Base-by-base conservation (phyloP, 1,140 invertebrate species). In the Drosophila willistoni region DNA sequence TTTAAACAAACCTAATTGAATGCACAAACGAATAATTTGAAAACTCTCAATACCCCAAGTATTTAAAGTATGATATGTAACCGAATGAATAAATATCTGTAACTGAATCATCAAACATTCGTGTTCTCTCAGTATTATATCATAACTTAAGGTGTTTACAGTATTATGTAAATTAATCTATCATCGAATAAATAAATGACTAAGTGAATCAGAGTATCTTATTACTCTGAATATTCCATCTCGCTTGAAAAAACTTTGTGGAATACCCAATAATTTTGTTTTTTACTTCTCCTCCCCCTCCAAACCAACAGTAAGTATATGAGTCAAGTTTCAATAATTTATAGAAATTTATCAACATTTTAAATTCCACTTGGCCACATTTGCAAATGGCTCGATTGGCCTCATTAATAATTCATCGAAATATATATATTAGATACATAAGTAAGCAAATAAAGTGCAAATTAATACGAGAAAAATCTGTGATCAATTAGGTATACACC, bases 301-400 rank as follows among this genome's bases (percentile, higher is more conserved):
- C 19, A 29, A 22, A 22, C 17, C n/a, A 9, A n/a, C n/a, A n/a
- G 41, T 44, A 14, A n/a, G 41, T 44, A 17, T 61, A 19, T 39
- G 41, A 13, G 17, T 42, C 1, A 57, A n/a, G 29, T 17, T 17
- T 57, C 13, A 57, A 34, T 57, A 57, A 57, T 57, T 17, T 25
- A 59, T 59, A 12, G 33, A 36, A 59, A 39, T 59, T 59, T 13
- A 59, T 59, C 56, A 59, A 25, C 14, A 12, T 36, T 36, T 36
- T 4, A 59, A 59, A 59, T 39, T 59, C 14, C 34, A 17, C 33
- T 59, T 59, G n/a, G 17, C 33, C 17, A 59, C 44, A 59, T 39
- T 34, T 36, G 10, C 17, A 59, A 14, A 19, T 36, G 34, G 33
- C n/a, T 36, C 33, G 36, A 34, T 36, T 33, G 29, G 33, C 14